Evolutionary conservation across 2,888 invertebrate genomes (phyloP), one percentile per base, ranked within the genome.

Genomic region (Heliconius ismenius): DNA sequence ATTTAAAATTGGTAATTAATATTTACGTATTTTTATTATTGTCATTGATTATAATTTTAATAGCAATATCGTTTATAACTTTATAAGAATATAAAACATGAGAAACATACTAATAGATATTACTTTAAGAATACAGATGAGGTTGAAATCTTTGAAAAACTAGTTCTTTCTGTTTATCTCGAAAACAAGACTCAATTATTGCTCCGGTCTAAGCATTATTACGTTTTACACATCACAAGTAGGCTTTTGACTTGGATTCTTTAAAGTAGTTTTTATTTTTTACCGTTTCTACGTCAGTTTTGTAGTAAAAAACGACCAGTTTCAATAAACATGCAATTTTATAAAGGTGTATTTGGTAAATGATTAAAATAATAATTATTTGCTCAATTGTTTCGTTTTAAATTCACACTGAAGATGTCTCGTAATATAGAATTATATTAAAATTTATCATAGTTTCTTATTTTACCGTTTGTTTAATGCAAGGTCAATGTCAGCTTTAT

Each of bases 201-300:
- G 79, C 26, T 64, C 87, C 82, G 78, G 86, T 87, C 65, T 86
- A 85, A 26, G 76, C 84, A 77, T 84, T 86, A n/a, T 89, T 84
- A 21, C 83, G 80, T 65, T 84, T 86, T 4, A 92, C 87, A 76
- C 91, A 92, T 32, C 82, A 79, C 24, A 74, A 84, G 82, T 89
- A 92, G 1, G 75, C 54, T 2, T 21, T 49, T 7, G 49, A 49
- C 3, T 49, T 49, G 49, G 28, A 18, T 65, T 83, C 86, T 49
- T 78, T 77, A 24, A 81, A 77, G 11, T 67, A 73, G 76, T 91
- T 91, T 67, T 84, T 86, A 18, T 84, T 82, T 77, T 85, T 87
- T 13, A 86, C 76, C 0, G 78, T 77, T 6, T 74, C 63, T 1
- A 88, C 85, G 84, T 81, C 86, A 4, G 88, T 86, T 32, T 86